These are phyloP conservation scores for Brachypodius melanocephalos DNA, from an alignment of 2,113 vertebrate species.

Conservation along the genomic window DNA sequence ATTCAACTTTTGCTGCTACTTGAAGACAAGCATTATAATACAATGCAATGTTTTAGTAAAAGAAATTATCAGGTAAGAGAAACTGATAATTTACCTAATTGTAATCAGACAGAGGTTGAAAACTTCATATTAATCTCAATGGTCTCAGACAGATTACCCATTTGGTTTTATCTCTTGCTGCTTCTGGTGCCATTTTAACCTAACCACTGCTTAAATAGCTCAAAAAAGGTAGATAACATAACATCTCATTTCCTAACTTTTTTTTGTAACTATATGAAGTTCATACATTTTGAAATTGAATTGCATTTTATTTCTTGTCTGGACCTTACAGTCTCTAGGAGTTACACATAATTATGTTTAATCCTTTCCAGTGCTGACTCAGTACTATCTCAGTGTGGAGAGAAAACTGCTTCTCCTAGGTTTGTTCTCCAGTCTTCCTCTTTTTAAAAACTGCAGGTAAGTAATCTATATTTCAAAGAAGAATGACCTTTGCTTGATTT, in stretches of 20 bases:
- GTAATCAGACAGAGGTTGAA: not conserved
- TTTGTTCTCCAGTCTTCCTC: constrained; percentile 42
- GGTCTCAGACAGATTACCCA: not conserved
- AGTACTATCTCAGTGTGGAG: constrained; percentile 31
- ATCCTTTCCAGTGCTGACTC: constrained; percentile 67
- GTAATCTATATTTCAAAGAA: constrained; percentile 78
- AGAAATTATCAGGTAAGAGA: not conserved
- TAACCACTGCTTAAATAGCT: constrained; percentile 12
- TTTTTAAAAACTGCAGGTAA: constrained; percentile 57
- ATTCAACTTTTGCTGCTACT: not conserved
- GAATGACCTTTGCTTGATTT: constrained; percentile 79
- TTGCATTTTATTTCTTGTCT: constrained; percentile 55
- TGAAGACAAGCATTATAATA: not conserved
- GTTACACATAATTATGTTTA: constrained; percentile 56
- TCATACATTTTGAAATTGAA: constrained; percentile 8
- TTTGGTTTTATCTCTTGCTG: not conserved
- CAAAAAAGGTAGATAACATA: not conserved
- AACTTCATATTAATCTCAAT: not conserved
- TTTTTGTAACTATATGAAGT: not conserved
- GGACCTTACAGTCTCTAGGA: constrained; percentile 25
- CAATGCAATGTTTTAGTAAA: not conserved
- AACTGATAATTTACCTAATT: not conserved
- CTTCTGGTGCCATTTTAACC: constrained; percentile 33
- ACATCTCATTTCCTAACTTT: not conserved
- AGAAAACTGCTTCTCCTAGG: not conserved